Evolutionary conservation across 1,140 invertebrate genomes (phyloP), one percentile per base, ranked within the genome.

Genomic region (Tribolium madens): DNA sequence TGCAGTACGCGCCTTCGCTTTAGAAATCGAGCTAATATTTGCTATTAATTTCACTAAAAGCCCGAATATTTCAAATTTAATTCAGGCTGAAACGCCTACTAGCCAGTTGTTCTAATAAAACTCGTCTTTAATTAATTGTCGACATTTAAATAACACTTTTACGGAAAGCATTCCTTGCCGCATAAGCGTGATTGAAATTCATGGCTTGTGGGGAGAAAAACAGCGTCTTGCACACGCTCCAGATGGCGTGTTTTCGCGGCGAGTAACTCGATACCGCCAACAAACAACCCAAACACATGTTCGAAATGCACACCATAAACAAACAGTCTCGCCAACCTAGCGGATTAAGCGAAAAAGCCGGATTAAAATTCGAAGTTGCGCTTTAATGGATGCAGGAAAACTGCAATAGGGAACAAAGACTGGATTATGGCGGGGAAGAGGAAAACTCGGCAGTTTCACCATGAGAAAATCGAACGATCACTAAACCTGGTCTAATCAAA

Each of bases 1-100:
- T 81, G 78, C 74, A 76, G 64, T 76, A 79, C 57, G 72, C 80
- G 74, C 76, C 76, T 81, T 77, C 80, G 74, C 76, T 81, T 81
- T 79, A 76, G 74, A 47, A 78, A 79, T 77, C 64, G 50, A 73
- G 78, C 78, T 76, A 81, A 81, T 81, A 79, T 81, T 81, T 81
- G 76, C 78, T 76, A 76, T 79, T 81, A 79, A 81, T 81, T 81
- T 79, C 64, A 78, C 78, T 78, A 79, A 81, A 75, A 78, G 69
- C 69, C 36, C 53, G 52, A 73, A 76, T 76, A 76, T 78, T 76
- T 70, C 72, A 71, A 75, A 78, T 78, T 78, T 75, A 48, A 57
- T 78, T 78, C 76, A 31, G 47, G 33, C 31, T 70, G 77, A 76
- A 76, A 76, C 57, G 76, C 74, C 46, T 75, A 76, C 69, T 70